phyloP scores from a whole-genome alignment of 30 jellyfish, hydroid and myxozoan genomes.

The Turritopsis dohrnii region DNA sequence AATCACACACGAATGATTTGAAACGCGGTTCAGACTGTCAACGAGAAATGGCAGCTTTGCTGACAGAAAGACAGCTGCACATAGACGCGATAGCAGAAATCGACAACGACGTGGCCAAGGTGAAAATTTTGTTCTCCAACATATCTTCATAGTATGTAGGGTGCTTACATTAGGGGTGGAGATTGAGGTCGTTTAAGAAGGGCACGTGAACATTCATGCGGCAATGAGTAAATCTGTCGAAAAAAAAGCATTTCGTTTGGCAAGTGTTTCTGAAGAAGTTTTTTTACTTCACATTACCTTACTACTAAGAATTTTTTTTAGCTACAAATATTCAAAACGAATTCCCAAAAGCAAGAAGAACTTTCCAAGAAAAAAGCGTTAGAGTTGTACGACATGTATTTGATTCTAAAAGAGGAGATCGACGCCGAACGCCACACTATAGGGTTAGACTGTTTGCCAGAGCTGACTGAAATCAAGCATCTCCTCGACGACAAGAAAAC shows the following conservation, averaged over 20 bases:
- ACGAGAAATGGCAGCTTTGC: background rate
- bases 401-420: background rate
- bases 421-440: background rate
- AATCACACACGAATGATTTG: background rate
- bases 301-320: too few relatives aligned
- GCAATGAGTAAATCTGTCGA: too few relatives aligned
- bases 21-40: background rate
- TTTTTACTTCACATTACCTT: background rate
- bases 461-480: background rate
- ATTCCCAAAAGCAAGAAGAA: background rate
- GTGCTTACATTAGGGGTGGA: background rate
- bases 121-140: background rate
- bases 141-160: background rate
- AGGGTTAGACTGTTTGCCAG: slow-evolving; percentile 5
- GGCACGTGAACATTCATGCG: too few relatives aligned
- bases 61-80: background rate
- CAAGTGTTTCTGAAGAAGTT: too few relatives aligned
- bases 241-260: too few relatives aligned
- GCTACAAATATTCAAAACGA: background rate
- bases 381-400: background rate
- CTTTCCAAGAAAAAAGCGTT: background rate
- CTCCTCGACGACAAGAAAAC: background rate
- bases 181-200: too few relatives aligned
- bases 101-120: background rate
- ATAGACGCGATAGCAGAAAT: slow-evolving; percentile 3